phyloP scores from a whole-genome alignment of 1,140 invertebrate genomes.

The Heliconius hermathena region DNA sequence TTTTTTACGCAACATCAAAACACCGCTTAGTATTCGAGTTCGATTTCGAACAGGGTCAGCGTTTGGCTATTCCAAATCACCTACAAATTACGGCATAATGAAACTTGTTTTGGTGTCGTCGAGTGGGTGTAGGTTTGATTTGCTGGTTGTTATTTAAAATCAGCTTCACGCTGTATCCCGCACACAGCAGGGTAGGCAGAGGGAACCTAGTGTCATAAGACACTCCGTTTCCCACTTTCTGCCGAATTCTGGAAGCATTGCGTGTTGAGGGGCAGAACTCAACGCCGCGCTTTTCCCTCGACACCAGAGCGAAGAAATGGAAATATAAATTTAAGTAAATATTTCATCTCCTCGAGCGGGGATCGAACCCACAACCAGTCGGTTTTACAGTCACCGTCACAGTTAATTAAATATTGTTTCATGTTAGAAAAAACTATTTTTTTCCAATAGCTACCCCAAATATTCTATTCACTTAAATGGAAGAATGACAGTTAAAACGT shows the following conservation, averaged over 20 bases:
- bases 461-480: not conserved
- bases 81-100: not conserved
- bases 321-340: too few species aligned
- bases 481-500: not conserved
- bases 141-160: not conserved
- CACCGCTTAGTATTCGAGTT: conserved; percentile 68
- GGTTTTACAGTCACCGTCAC: too few species aligned
- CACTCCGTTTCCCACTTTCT: too few species aligned
- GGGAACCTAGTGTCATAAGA: too few species aligned
- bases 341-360: too few species aligned
- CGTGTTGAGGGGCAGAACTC: too few species aligned
- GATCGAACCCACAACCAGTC: too few species aligned
- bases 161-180: too few species aligned
- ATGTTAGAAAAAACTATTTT: not conserved
- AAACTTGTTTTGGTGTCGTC: conserved; percentile 9
- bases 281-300: too few species aligned
- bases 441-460: not conserved
- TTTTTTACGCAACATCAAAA: conserved; percentile 71
- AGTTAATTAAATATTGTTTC: not conserved
- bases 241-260: too few species aligned
- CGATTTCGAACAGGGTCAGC: conserved; percentile 51
- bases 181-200: too few species aligned
- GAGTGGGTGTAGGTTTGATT: not conserved
- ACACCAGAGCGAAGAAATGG: too few species aligned
- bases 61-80: conserved; percentile 34